Evolutionary conservation across 2,888 invertebrate species (phyloP).

Genomic region (Dichetophora obliterata): DNA sequence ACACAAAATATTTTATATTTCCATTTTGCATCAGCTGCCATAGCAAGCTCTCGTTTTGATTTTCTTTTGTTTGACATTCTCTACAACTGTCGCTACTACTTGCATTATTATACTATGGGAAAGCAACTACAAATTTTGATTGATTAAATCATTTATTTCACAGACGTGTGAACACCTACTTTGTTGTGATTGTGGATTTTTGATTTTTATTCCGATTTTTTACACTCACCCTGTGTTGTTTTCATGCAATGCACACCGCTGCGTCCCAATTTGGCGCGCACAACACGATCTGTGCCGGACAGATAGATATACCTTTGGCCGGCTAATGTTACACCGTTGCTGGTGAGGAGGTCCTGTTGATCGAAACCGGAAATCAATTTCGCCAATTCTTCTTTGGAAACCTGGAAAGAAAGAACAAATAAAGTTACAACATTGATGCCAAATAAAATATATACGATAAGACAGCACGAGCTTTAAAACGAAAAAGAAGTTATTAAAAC

Average conservation of each 20-base stretch:
- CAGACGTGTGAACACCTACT: too few species aligned
- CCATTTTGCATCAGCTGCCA: too few species aligned
- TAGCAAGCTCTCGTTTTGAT: too few species aligned
- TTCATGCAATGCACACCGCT: constrained; percentile 97
- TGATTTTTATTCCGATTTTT: neutral
- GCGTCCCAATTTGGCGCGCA: constrained; percentile 93
- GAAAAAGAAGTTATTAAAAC: neutral
- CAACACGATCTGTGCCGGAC: constrained; percentile 93
- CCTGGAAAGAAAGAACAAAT: constrained; percentile 72
- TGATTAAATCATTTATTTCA: too few species aligned
- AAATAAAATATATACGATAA: neutral
- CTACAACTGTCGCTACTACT: too few species aligned
- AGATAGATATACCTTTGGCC: constrained; percentile 95
- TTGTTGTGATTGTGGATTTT: neutral
- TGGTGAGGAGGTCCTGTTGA: constrained; percentile 89
- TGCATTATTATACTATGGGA: too few species aligned
- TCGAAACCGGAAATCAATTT: constrained; percentile 92
- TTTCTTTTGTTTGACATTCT: too few species aligned
- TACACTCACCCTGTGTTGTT: constrained; percentile 85
- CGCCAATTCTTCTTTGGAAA: constrained; percentile 91
- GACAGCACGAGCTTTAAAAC: neutral
- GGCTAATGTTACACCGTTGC: constrained; percentile 91
- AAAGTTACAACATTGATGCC: neutral
- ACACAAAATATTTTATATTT: too few species aligned
- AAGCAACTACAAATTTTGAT: too few species aligned